Base-by-base conservation (phyloP, 2,888 invertebrate species). In the Bombyx huttoni region DNA sequence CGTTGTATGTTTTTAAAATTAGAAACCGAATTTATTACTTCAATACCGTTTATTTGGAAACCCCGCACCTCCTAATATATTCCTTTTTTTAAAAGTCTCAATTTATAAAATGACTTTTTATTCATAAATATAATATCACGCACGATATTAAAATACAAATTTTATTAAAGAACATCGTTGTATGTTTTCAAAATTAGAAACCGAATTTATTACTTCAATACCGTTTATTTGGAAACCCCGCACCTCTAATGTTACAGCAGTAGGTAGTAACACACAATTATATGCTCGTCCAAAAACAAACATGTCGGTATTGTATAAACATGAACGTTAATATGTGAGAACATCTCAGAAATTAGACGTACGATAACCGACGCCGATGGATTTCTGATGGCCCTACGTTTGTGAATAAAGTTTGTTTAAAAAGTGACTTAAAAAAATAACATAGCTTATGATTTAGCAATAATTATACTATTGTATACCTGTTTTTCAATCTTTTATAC, bases 251-350 rank as follows among this genome's bases (percentile, higher is more conserved):
- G 40, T 40, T 40, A 40, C 40, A 40, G 40, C 40, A 40, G 40
- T 40, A 40, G 47, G 13, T 47, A 14, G 33, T 33, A 48, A 48
- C 48, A 51, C 49, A 54, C 51, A 54, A 40, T 40, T 40, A 40
- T 40, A 10, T 40, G 40, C 40, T 40, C 40, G 40, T 40, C 40
- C 12, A 54, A 54, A 52, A 54, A 52, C 51, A 54, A 54, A 54
- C 54, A 52, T 35, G 52, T 51, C 50, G 13, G 50, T 13, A 47
- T 49, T 35, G 51, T 48, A 35, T 54, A 54, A 52, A 52, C 52
- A 54, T 33, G 46, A 47, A 12, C 35, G 49, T 51, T 50, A 49
- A 51, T 58, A 58, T 58, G 56, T 52, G 56, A 60, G 56, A 50
- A 51, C 46, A 52, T 52, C 54, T 57, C 46, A 50, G 56, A 58